Percentiles rank a stretch among this genome's conserved stretches.
These are phyloP conservation scores for Dynastes hyllus DNA, from an alignment of 2,888 invertebrate genomes.

Conservation along the genomic window DNA sequence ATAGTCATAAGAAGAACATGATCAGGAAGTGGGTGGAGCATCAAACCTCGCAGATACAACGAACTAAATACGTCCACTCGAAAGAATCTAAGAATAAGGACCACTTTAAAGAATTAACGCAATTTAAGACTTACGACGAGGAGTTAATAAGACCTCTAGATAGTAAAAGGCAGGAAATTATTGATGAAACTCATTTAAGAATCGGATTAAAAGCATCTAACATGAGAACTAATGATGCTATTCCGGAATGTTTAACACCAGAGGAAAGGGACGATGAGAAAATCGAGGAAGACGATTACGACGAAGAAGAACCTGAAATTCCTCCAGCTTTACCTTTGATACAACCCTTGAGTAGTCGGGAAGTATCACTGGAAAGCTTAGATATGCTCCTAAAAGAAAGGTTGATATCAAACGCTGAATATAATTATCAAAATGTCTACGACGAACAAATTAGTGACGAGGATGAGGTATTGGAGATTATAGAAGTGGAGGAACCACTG, in stretches of 20 bases:
- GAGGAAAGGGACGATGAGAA: conserved; percentile 70
- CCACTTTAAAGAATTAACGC: conserved; percentile 76
- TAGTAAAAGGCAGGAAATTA: conserved; percentile 73
- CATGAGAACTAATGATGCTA: conserved; percentile 60
- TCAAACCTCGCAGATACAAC: conserved; percentile 81
- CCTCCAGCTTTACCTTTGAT: conserved; percentile 88
- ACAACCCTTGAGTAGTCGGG: conserved; percentile 85
- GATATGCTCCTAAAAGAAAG: conserved; percentile 85
- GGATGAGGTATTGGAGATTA: conserved; percentile 85
- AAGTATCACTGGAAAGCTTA: conserved; percentile 88
- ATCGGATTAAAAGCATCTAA: conserved; percentile 74
- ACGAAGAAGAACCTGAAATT: conserved; percentile 85
- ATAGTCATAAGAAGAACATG: conserved; percentile 94
- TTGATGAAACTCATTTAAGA: conserved; percentile 77
- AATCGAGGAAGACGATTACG: conserved; percentile 81
- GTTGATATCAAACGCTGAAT: conserved; percentile 71
- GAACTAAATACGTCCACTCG: conserved; percentile 53
- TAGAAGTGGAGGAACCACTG: conserved; percentile 85
- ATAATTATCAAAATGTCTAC: conserved; percentile 64
- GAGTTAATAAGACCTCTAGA: conserved; percentile 72
- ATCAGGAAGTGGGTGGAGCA: conserved; percentile 95
- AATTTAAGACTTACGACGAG: conserved; percentile 77
- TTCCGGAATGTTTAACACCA: conserved; percentile 66
- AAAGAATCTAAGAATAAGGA: conserved; percentile 61
- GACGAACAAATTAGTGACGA: conserved; percentile 75